These are phyloP conservation scores for Schrankia costaestrigalis DNA, from an alignment of 2,888 invertebrate genomes.

Conservation along the genomic window DNA sequence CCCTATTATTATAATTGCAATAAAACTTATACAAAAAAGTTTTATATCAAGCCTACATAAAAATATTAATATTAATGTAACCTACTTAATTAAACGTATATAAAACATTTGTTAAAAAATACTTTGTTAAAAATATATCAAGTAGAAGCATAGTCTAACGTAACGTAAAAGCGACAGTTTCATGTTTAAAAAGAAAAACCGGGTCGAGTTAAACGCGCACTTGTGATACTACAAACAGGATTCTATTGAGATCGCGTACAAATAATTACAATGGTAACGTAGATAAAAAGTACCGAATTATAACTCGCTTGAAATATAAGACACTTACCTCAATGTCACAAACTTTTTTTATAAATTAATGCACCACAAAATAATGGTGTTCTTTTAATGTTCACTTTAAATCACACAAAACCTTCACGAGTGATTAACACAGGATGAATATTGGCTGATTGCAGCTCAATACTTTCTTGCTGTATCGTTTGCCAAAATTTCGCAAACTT, in stretches of 20 bases:
- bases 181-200: constrained; percentile 23
- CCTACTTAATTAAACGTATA: too few species aligned
- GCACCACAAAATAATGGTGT: constrained; percentile 37
- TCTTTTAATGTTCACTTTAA: constrained; percentile 44
- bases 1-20: too few species aligned
- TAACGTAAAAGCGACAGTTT: constrained; percentile 19
- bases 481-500: constrained; percentile 73
- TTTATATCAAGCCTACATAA: too few species aligned
- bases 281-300: constrained; percentile 3
- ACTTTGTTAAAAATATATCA: too few species aligned
- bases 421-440: constrained; percentile 56
- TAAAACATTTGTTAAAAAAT: too few species aligned
- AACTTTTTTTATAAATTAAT: constrained; percentile 32
- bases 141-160: too few species aligned
- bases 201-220: constrained; percentile 24
- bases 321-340: constrained; percentile 54
- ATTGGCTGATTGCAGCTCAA: constrained; percentile 45
- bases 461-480: constrained; percentile 34
- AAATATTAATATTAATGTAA: too few species aligned
- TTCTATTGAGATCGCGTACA: constrained; percentile 34
- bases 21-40: too few species aligned
- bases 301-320: constrained; percentile 10
- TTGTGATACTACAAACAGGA: constrained; percentile 34
- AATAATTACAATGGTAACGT: constrained; percentile 21
- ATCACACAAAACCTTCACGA: constrained; percentile 57